Evolutionary conservation across 2,113 vertebrate species (phyloP), one percentile per base, ranked within the genome.

Genomic region (Stictonetta naevosa): DNA sequence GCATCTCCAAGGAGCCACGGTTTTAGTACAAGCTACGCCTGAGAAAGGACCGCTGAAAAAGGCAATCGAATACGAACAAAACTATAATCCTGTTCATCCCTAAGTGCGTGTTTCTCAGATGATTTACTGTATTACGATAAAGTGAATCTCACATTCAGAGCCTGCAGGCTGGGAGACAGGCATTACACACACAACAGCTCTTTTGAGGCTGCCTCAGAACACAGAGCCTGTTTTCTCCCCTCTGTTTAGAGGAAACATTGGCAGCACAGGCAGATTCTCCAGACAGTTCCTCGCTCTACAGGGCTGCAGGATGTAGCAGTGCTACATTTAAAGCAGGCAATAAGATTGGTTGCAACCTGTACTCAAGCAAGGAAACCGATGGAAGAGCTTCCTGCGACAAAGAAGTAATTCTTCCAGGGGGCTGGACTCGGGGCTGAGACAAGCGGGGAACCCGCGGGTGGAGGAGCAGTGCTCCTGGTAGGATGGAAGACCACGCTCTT

Each of bases 101-200:
- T 64, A 40, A 44, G 75, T 16, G 12, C 1, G 0, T 67, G 75
- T 85, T 85, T 72, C 60, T 59, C 84, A 73, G 85, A 59, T 86
- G 82, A 86, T 77, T 86, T 86, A 42, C 75, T 59, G 79, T 7
- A 40, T 60, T 56, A 81, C 53, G 85, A 75, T 63, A 22, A 90
- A 90, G 83, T 38, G 66, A 64, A 68, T 60, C 90, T 93, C 86
- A 62, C 26, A 19, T 11, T 72, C n/a, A 20, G 88, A 90, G 36
- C 21, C 82, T 69, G 72, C 82, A 83, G 86, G 53, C 60, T 95
- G 80, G 34, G 46, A 93, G 86, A 92, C 79, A 67, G 80, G 74
- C 88, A 82, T 55, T 71, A 69, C 60, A 91, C 76, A 90, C 80
- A 36, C 1, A 1, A 44, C 83, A 81, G 93, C 86, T 89, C 93